These are phyloP conservation scores for Ataeniobius toweri DNA, from an alignment of 2,797 vertebrate genomes.

Conservation along the genomic window DNA sequence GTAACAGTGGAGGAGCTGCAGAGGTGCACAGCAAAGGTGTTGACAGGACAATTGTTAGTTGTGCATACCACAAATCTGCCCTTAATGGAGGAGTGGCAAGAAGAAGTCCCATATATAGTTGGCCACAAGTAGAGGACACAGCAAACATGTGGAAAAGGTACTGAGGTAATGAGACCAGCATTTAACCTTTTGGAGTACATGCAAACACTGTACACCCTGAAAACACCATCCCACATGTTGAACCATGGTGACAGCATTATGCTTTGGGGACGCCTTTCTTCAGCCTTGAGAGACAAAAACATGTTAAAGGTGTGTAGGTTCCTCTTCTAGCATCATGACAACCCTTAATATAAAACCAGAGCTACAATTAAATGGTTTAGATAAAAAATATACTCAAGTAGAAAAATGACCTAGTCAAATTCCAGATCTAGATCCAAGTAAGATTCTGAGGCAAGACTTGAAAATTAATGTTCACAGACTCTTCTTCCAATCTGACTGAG, in stretches of 20 bases:
- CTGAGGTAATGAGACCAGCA: too few species aligned
- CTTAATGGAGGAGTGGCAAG: background rate
- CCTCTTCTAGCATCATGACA: too few species aligned
- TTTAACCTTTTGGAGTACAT: too few species aligned
- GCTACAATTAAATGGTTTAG: too few species aligned
- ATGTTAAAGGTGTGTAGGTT: too few species aligned
- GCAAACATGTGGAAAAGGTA: background rate
- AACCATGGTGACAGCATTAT: too few species aligned
- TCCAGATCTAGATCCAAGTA: background rate
- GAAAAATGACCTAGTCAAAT: background rate
- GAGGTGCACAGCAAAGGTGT: background rate
- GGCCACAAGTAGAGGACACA: background rate
- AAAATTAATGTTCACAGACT: background rate
- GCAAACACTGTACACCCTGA: too few species aligned
- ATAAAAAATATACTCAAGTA: background rate
- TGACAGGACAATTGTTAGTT: background rate
- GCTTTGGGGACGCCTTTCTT: too few species aligned
- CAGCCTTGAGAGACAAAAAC: too few species aligned
- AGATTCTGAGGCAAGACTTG: background rate
- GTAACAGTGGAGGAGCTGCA: background rate
- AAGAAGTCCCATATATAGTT: background rate
- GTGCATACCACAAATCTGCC: background rate
- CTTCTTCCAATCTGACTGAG: too few species aligned
- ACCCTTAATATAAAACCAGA: too few species aligned
- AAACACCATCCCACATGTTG: too few species aligned